phyloP scores from a whole-genome alignment of 2,888 invertebrate genomes.

The Melanostoma mellinum region DNA sequence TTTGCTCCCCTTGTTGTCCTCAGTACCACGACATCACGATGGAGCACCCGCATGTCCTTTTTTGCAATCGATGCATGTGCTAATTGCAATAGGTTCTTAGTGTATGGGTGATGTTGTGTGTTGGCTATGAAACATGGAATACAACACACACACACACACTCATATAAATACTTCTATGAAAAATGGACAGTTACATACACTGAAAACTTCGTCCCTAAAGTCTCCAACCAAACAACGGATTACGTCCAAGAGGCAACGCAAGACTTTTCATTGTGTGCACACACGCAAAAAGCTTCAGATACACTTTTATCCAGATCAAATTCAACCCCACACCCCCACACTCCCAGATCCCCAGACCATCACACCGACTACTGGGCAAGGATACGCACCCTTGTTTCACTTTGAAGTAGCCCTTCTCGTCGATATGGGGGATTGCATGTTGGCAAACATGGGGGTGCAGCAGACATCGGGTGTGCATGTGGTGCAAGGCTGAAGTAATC shows the following conservation, averaged over 20 bases:
- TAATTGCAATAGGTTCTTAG: constrained; percentile 51
- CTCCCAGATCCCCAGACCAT: not conserved
- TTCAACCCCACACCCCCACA: not conserved
- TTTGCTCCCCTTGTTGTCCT: constrained; percentile 31
- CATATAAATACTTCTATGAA: constrained; percentile 53
- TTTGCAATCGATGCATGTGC: constrained; percentile 72
- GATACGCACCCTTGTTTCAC: constrained; percentile 69
- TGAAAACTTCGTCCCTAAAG: constrained; percentile 12
- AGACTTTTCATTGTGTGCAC: constrained; percentile 71
- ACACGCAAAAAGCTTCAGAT: constrained; percentile 71
- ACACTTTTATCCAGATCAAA: constrained; percentile 27
- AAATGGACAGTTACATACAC: constrained; percentile 64
- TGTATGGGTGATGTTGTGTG: constrained; percentile 10
- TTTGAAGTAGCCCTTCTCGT: constrained; percentile 50
- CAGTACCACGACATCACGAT: constrained; percentile 28
- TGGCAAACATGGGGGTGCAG: constrained; percentile 58
- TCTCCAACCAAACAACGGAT: constrained; percentile 58
- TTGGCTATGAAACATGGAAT: constrained; percentile 2
- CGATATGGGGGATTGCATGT: constrained; percentile 49
- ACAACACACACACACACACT: constrained; percentile 22
- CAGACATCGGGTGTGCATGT: constrained; percentile 57
- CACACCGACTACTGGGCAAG: constrained; percentile 45
- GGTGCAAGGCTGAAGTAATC: constrained; percentile 68
- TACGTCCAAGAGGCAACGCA: constrained; percentile 69
- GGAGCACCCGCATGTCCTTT: constrained; percentile 67